Conservation (phyloP, 2,113 vertebrate genomes). For the Tor tambroides region DNA sequence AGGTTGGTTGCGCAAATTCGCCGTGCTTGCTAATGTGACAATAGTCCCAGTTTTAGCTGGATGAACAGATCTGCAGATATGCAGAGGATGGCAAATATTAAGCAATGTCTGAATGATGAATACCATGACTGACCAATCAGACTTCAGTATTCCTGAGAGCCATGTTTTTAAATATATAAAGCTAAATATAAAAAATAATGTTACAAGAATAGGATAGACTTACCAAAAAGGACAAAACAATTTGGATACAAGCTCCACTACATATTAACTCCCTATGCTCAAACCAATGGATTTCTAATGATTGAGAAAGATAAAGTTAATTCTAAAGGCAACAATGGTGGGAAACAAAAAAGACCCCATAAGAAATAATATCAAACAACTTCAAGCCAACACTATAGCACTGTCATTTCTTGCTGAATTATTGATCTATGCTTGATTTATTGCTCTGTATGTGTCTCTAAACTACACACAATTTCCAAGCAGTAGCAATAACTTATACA, state of each 20-base stretch:
- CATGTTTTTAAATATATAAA: not conserved
- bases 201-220: not conserved
- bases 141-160: not conserved
- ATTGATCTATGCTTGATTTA: constrained; percentile 28
- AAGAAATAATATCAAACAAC: constrained; percentile 25
- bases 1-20: not conserved
- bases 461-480: constrained; percentile 33
- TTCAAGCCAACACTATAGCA: constrained; percentile 11
- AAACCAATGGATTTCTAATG: constrained; percentile 6
- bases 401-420: constrained; percentile 6
- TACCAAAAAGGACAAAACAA: not conserved
- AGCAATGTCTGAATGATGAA: not conserved
- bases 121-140: not conserved
- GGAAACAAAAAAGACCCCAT: not conserved
- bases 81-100: too few species aligned
- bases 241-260: not conserved
- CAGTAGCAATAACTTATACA: constrained; percentile 28
- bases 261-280: constrained; percentile 2
- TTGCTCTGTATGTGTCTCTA: constrained; percentile 8
- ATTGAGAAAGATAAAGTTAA: constrained; percentile 13
- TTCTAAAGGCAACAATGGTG: not conserved
- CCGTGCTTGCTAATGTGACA: too few species aligned
- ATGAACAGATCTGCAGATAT: too few species aligned
- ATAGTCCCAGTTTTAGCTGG: too few species aligned
- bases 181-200: not conserved